These are phyloP conservation scores for Pycnomerus fuliginosus DNA, from an alignment of 2,888 invertebrate genomes.

Conservation along the genomic window DNA sequence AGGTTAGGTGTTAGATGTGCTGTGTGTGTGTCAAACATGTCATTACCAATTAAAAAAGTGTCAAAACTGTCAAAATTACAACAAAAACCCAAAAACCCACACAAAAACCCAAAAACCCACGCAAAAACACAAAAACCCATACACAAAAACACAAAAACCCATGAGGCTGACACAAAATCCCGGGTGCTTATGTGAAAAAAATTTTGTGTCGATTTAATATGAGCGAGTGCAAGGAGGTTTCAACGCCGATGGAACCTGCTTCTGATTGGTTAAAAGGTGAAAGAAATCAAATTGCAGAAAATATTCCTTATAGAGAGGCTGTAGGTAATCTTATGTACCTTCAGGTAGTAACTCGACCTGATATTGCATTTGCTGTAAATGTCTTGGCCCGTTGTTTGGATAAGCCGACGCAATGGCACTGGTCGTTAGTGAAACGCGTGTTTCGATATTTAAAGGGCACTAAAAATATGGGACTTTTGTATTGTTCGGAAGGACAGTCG, in stretches of 20 bases:
- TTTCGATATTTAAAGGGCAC: too few relatives aligned
- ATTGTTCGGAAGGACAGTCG: background rate
- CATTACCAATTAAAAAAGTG: too few relatives aligned
- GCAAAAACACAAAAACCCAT: too few relatives aligned
- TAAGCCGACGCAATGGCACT: background rate
- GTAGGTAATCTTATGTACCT: conserved; percentile 30
- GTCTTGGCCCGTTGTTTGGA: background rate
- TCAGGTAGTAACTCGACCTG: conserved; percentile 20
- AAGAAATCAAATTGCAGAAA: conserved; percentile 15
- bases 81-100: too few relatives aligned
- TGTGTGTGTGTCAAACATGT: too few relatives aligned
- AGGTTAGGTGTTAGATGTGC: too few relatives aligned
- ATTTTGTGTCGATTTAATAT: conserved; percentile 11
- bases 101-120: too few relatives aligned
- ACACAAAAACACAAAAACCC: too few relatives aligned
- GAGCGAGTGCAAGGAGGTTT: conserved; percentile 2
- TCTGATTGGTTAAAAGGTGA: conserved; percentile 19
- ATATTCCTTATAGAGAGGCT: conserved; percentile 25
- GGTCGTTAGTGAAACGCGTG: background rate
- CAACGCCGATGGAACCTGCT: conserved; percentile 11
- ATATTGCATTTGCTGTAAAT: conserved; percentile 21
- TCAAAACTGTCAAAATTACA: too few relatives aligned
- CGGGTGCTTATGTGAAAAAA: conserved; percentile 9
- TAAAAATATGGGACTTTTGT: background rate
- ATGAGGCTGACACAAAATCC: too few relatives aligned